Percentiles rank a stretch among this genome's conserved stretches.
Evolutionary conservation across 2,797 vertebrate species (phyloP).

Genomic region (Paratrypauchen microcephalus): DNA sequence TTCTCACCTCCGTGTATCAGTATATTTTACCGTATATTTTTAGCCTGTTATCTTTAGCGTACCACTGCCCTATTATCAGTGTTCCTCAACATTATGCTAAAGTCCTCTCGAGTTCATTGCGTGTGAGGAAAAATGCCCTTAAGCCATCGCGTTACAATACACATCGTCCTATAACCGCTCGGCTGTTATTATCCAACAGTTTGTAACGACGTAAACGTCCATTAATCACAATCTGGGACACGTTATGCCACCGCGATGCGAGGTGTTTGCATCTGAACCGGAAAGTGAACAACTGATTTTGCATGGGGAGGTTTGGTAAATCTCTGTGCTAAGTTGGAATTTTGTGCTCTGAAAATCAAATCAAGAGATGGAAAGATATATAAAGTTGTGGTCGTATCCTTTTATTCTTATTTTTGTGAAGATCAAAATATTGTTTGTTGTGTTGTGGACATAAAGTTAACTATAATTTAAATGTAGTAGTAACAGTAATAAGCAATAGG

Average conservation of each 20-base stretch:
- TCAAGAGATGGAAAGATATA: no score
- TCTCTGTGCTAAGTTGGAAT: no score
- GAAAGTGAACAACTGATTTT: constrained; percentile 39
- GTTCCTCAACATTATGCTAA: constrained; percentile 44
- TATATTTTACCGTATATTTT: background rate
- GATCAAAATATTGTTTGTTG: no score
- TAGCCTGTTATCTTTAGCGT: constrained; percentile 3
- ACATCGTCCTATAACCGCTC: constrained; percentile 4
- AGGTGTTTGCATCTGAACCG: constrained; percentile 38
- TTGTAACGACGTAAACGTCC: background rate
- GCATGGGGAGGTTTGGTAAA: constrained; percentile 12
- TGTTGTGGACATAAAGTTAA: no score
- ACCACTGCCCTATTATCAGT: constrained; percentile 41
- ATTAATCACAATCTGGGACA: constrained; percentile 40
- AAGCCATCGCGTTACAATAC: constrained; percentile 10
- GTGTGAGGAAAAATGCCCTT: constrained; percentile 19
- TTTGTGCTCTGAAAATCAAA: no score
- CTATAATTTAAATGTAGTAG: no score
- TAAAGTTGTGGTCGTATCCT: no score
- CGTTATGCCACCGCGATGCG: constrained; percentile 23
- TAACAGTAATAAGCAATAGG: no score
- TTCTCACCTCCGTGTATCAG: constrained; percentile 12
- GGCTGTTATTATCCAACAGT: constrained; percentile 21
- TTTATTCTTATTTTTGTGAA: no score
- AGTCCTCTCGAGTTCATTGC: constrained; percentile 35